Evolutionary conservation across 2,797 vertebrate species (phyloP), one percentile per base, ranked within the genome.

Genomic region (Pseudomugil gertrudae): DNA sequence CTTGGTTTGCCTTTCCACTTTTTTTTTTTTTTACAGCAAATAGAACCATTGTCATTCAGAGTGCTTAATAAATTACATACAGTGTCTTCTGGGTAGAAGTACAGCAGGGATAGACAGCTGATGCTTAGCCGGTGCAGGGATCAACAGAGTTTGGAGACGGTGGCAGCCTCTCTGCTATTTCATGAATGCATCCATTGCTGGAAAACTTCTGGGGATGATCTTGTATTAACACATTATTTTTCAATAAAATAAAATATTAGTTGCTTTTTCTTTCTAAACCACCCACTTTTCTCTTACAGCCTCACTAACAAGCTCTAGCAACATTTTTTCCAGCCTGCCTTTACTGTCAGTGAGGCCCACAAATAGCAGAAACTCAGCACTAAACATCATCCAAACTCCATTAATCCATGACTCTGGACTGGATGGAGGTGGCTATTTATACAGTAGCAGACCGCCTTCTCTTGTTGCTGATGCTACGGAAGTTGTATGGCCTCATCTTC

Each of bases 401-500:
- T 82, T 72, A 64, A 70, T 80, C 76, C 58, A 21, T 26, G 61
- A 73, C 71, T 77, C 74, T 63, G 60, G 48, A 60, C 61, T 33
- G 70, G 30, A 55, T 0, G 11, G 72, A 10, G 62, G 43, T 9
- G 33, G 79, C n/a, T 50, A 21, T 56, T 91, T 94, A 98, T 93
- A 93, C 93, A 53, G 82, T 89, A 68, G 90, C 85, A 63, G 96
- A 96, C 86, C 96, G 93, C 92, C 96, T 95, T 89, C 96, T 94
- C 92, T 96, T 96, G 83, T 95, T 95, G 21, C 90, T 92, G 84
- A 92, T 77, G 84, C 94, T 96, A 56, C 93, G 95, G 80, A 95
- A 97, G 92, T 91, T 97, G 82, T 95, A 98, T 11, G 98, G 97
- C 69, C 98, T 94, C 91, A 96, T 97, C 94, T 99, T 99, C 98